Evolutionary conservation across 2,888 invertebrate genomes (phyloP), one percentile per base, ranked within the genome.

Genomic region (Platycnemis pennipes): DNA sequence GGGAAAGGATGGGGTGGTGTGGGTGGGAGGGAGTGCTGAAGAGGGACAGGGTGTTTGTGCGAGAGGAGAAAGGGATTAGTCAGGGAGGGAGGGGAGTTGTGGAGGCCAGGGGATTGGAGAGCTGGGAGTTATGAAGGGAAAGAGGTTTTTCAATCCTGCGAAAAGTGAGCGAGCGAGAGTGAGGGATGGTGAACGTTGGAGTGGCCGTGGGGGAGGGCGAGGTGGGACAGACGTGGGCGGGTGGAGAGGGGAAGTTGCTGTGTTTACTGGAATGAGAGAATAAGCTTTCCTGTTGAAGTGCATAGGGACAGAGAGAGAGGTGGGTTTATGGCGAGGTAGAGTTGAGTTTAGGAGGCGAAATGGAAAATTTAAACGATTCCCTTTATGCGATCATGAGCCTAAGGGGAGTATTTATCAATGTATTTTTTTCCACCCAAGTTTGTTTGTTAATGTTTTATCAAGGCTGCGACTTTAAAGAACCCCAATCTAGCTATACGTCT

Each of bases 341-440:
- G 56, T 37, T 2, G 89, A 56, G 89, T 89, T 89, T 56, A 56
- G 42, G 56, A 56, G 42, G 53, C 26, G 56, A 53, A 56, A 89
- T 89, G 56, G 89, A 89, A 89, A 89, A 31, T 89, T 89, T 89
- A 89, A 89, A 56, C 89, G 89, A 89, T 89, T 56, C 56, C 56
- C 89, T 37, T 89, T 53, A 89, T 89, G 37, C 26, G 89, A 89
- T 37, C 89, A 89, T 19, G 56, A 56, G 89, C 42, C 89, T 56
- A 53, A 63, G 63, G 89, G 89, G 53, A 56, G 56, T 89, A 56
- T 89, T 56, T 89, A 53, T 56, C 89, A 56, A 89, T 63, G n/a
- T 37, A 31, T 19, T 5, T 89, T 56, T 88, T 53, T 56, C 63
- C 56, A 26, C 49, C 26, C 22, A 16, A 42, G 22, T 42, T 89